phyloP scores from a whole-genome alignment of 2,113 vertebrate species.

The Mesocricetus auratus region DNA sequence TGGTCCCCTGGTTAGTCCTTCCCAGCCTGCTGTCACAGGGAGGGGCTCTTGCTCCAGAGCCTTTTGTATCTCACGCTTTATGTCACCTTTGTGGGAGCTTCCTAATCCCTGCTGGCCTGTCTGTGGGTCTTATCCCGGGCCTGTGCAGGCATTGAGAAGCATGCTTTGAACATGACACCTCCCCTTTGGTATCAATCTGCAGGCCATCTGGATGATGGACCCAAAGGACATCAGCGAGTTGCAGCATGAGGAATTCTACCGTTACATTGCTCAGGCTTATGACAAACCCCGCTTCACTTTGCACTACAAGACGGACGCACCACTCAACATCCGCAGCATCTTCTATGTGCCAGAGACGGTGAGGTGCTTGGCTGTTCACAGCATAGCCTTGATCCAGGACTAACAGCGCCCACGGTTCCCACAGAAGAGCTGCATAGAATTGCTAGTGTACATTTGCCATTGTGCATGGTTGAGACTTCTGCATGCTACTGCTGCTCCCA shows the following conservation, averaged over 20 bases:
- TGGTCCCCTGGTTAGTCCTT: background rate
- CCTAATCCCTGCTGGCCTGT: background rate
- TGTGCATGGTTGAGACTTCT: background rate
- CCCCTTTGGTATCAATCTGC: background rate
- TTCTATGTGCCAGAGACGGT: conserved; percentile 96
- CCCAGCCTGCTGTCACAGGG: background rate
- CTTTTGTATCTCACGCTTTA: background rate
- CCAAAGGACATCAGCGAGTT: conserved; percentile 93
- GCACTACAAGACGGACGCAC: conserved; percentile 95
- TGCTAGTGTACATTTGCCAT: background rate
- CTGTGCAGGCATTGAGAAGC: background rate
- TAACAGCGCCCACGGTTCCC: no score
- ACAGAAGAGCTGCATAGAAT: fast-evolving
- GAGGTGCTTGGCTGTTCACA: background rate
- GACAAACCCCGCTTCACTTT: conserved; percentile 96
- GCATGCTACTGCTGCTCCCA: background rate
- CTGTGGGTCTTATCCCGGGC: background rate
- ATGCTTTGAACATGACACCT: fast-evolving
- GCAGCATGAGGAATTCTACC: conserved; percentile 98
- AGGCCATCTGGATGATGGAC: conserved; percentile 98
- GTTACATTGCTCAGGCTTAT: conserved; percentile 92
- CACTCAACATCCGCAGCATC: conserved; percentile 97
- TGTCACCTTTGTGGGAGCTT: background rate
- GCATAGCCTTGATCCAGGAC: background rate
- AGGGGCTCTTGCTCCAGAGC: background rate